Conservation (phyloP, 2,797 vertebrate species). For the Nothura maculosa region DNA sequence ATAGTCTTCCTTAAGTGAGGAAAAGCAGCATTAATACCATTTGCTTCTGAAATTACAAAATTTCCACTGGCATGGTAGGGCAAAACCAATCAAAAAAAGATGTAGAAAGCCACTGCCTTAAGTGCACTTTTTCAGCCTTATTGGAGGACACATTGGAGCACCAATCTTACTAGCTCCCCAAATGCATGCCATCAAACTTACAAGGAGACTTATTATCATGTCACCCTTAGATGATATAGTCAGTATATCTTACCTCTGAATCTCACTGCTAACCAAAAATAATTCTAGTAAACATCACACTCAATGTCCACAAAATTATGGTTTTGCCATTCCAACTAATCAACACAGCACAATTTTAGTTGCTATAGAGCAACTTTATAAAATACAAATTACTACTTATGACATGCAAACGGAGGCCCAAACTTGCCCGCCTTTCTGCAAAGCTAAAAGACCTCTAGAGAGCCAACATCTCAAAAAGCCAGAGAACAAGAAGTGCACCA, state of each 20-base stretch:
- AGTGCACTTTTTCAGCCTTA: neutral
- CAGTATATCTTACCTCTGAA: neutral
- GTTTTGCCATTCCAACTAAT: neutral
- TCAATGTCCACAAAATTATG: neutral
- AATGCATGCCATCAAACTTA: neutral
- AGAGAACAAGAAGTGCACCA: neutral
- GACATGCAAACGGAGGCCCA: neutral
- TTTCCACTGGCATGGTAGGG: neutral
- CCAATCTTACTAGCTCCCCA: neutral
- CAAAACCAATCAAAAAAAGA: neutral
- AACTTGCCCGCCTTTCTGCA: neutral
- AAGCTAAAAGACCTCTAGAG: neutral
- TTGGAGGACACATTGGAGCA: neutral
- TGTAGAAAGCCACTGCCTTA: neutral
- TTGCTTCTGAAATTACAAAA: neutral
- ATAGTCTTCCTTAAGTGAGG: neutral
- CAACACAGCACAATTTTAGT: neutral
- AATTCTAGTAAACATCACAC: neutral
- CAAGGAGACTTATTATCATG: neutral
- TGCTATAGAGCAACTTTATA: neutral
- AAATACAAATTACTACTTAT: neutral
- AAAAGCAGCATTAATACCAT: neutral
- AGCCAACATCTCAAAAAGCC: neutral
- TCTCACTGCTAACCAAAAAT: neutral
- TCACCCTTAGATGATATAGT: neutral